phyloP scores from a whole-genome alignment of 2,113 vertebrate genomes.

The Dunckerocampus dactyliophorus region DNA sequence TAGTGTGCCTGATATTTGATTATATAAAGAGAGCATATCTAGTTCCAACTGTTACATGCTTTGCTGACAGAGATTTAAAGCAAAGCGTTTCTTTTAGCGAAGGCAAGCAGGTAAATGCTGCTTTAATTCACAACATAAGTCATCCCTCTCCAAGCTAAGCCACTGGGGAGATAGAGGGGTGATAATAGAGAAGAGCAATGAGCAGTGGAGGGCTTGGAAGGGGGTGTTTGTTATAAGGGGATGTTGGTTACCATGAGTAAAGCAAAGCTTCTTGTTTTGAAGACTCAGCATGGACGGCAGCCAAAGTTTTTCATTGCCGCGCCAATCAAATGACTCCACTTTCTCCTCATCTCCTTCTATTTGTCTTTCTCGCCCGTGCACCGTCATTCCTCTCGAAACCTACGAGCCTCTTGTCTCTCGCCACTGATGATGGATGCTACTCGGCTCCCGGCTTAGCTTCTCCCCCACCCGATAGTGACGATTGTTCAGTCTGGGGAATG shows the following conservation, averaged over 20 bases:
- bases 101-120: slow-evolving; percentile 56
- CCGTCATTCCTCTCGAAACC: not conserved
- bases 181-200: slow-evolving; percentile 53
- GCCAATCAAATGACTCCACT: slow-evolving; percentile 47
- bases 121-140: slow-evolving; percentile 62
- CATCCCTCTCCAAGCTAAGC: slow-evolving; percentile 36
- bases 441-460: slow-evolving; percentile 30
- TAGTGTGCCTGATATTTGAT: slow-evolving; percentile 9
- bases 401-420: slow-evolving; percentile 10
- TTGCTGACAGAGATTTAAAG: slow-evolving; percentile 50
- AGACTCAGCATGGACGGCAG: slow-evolving; percentile 27
- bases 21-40: slow-evolving; percentile 20
- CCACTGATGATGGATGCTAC: slow-evolving; percentile 21
- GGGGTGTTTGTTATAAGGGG: not conserved
- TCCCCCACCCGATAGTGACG: slow-evolving; percentile 16
- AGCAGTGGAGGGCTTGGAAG: slow-evolving; percentile 7
- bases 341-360: slow-evolving; percentile 41
- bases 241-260: slow-evolving; percentile 27
- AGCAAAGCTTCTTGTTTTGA: slow-evolving; percentile 39
- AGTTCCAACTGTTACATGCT: slow-evolving; percentile 31
- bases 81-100: slow-evolving; percentile 36
- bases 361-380: not conserved
- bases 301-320: slow-evolving; percentile 37
- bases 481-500: slow-evolving; percentile 15
- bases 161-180: slow-evolving; percentile 42